Conservation (phyloP, 2,113 vertebrate species). For the Chlamydotis undulata region DNA sequence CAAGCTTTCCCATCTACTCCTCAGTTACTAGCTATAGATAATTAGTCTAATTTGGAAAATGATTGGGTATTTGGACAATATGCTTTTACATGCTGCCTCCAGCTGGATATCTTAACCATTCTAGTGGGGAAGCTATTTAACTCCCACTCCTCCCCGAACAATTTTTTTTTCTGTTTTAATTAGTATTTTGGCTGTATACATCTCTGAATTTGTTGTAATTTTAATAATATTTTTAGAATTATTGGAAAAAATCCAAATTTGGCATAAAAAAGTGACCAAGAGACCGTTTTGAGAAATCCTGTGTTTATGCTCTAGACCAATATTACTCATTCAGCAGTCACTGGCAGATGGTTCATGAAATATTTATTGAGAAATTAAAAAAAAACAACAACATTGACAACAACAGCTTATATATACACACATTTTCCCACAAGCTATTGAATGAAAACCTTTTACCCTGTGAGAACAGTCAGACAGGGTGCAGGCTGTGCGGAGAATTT, state of each 20-base stretch:
- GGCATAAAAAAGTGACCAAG: not conserved
- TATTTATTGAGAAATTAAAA: slow-evolving; percentile 43
- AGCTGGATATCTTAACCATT: not conserved
- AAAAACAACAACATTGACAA: not conserved
- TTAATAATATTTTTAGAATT: not conserved
- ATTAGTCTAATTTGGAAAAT: not conserved
- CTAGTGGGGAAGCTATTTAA: not conserved
- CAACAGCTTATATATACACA: not conserved
- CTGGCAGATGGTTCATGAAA: slow-evolving; percentile 27
- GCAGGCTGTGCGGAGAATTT: not conserved
- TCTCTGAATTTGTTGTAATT: not conserved
- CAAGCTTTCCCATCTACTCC: not conserved
- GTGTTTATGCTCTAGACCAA: not conserved
- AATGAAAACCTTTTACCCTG: not conserved
- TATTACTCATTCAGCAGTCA: not conserved
- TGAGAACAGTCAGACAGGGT: not conserved
- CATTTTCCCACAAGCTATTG: not conserved
- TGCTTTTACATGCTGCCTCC: not conserved
- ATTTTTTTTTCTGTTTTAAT: not conserved
- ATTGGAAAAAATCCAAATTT: not conserved
- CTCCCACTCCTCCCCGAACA: not conserved
- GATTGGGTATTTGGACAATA: not conserved
- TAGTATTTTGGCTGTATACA: not conserved
- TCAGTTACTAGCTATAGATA: not conserved
- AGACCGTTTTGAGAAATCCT: not conserved